Base-by-base conservation (phyloP, 2,113 vertebrate genomes). In the Sorex araneus region DNA sequence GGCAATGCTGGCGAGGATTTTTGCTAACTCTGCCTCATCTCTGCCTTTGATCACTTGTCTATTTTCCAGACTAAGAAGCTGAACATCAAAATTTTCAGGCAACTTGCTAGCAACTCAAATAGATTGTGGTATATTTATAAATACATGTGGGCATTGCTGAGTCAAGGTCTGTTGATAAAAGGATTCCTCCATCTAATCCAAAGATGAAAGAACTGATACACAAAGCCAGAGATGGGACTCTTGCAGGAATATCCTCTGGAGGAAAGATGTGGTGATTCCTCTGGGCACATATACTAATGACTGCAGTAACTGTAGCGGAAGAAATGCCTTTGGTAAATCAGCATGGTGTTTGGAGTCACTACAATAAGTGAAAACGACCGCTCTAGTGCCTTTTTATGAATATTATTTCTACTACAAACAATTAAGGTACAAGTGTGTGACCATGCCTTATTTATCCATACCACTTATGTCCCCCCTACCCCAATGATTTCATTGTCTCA, bases 61-160 rank as follows among this genome's bases (percentile, higher is more conserved):
- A 9, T 40, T 85, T 64, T 78, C 45, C 45, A 77, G 28, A 75
- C 88, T 84, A 54, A 78, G 70, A 88, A 88, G 82, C 30, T 92
- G 11, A 73, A 28, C 23, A 1, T 63, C 64, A 87, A 70, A 86
- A 91, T 54, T 81, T 9, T 63, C 70, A 76, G 54, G 28, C n/a
- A 7, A 40, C 40, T 89, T 85, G 13, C 25, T 83, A 67, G 34
- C 27, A 64, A 40, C 12, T 75, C 13, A 30, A n/a, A 13, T 23
- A 2, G 6, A 86, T n/a, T 47, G 7, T 8, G 45, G 16, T 40
- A 74, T 4, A 28, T 40, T 76, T 36, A 87, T 21, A 57, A 54
- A 3, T 69, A 8, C n/a, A 4, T 19, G 34, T 64, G 27, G 7
- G 6, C 2, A 73, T 43, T 73, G 6, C 34, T 84, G 69, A 77